Evolutionary conservation across 2,888 invertebrate species (phyloP).

Genomic region (Conistra vaccinii): DNA sequence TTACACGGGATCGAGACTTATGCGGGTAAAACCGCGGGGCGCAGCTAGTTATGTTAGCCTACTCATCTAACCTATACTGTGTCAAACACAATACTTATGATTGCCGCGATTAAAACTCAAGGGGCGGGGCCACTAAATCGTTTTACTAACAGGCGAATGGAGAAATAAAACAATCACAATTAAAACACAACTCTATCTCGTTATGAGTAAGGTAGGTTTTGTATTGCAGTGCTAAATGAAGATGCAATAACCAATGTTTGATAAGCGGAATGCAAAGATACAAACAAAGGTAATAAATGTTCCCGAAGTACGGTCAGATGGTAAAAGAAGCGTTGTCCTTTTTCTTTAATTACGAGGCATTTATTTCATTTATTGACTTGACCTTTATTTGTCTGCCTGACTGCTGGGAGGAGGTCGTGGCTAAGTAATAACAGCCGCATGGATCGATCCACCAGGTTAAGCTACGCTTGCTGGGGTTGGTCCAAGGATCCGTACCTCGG

Average conservation of each 20-base stretch:
- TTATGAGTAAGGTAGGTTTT: not conserved
- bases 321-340: not conserved
- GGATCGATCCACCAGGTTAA: too few species aligned
- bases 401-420: too few species aligned
- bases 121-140: constrained; percentile 71
- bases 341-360: not conserved
- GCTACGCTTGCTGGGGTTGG: too few species aligned
- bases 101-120: constrained; percentile 58
- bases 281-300: constrained; percentile 65
- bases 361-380: not conserved
- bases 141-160: constrained; percentile 61
- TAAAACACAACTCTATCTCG: constrained; percentile 21
- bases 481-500: too few species aligned
- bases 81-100: constrained; percentile 55
- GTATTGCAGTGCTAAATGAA: constrained; percentile 54
- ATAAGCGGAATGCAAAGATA: constrained; percentile 64
- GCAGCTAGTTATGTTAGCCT: too few species aligned
- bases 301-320: constrained; percentile 51
- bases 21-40: too few species aligned
- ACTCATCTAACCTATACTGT: constrained; percentile 27
- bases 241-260: constrained; percentile 69
- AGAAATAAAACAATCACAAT: constrained; percentile 28
- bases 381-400: not conserved
- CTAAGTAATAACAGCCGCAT: too few species aligned
- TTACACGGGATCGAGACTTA: too few species aligned